Base-by-base conservation (phyloP, 2,797 vertebrate genomes). In the Steatocranus sp. region DNA sequence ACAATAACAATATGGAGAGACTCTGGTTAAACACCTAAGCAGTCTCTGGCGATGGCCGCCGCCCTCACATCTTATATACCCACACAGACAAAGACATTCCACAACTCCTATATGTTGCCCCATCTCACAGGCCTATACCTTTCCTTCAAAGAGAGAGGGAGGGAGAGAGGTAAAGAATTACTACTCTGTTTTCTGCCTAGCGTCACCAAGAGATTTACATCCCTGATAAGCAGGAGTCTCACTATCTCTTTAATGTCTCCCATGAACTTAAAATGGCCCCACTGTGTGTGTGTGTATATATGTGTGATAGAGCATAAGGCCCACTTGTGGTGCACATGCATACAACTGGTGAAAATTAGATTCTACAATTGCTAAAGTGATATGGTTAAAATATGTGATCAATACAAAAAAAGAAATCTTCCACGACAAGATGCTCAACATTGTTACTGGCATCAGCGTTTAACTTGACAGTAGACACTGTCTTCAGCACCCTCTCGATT, bases 151-250 rank as follows among this genome's bases (percentile, higher is more conserved):
- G 51, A 54, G 51, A 8, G 49, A 23, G 6, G 3, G 3, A 4
- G 49, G n/a, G 15, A 41, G 43, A 4, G n/a, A 51, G 6, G 11
- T 7, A 51, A 7, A 53, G 7, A 54, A 27, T 54, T 54, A 0
- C n/a, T n/a, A 4, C 1, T 0, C 1, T 17, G 4, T 18, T 46
- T 18, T 27, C n/a, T 54, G 51, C 51, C 12, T 0, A 1, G 23
- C 23, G 0, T 25, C 23, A 1, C 51, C 11, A 0, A 0, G 0
- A 27, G 51, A 54, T 53, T 53, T 8, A 53, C 7, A 14, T 51
- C 3, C 2, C 20, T 23, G 50, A 12, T 8, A 14, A 53, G 51
- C 23, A 53, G 23, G 51, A 27, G 51, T 54, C 0, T 27, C 3
- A 54, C 7, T 0, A 54, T 54, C 23, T 54, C 12, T 54, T 54